Percentiles rank a stretch among this genome's conserved stretches.
Evolutionary conservation across 2,113 vertebrate genomes (phyloP).

Genomic region (Peromyscus californicus): DNA sequence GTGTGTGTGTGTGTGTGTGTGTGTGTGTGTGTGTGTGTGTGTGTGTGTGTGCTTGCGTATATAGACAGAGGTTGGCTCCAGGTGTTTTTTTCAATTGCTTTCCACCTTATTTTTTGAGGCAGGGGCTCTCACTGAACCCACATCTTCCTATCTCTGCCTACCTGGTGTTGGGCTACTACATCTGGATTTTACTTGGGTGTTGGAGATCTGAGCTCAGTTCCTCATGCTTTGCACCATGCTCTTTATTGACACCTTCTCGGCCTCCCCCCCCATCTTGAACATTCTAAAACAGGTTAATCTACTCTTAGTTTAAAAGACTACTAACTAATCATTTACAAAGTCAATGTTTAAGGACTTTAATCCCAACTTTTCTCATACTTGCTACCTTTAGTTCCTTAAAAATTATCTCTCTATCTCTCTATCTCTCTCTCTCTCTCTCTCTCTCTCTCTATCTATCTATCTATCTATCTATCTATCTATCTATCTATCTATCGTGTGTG

Average conservation of each 20-base stretch:
- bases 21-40: not conserved
- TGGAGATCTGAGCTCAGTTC: not conserved
- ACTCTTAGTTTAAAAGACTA: slow-evolving; percentile 13
- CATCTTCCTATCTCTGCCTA: not conserved
- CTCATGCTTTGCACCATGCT: not conserved
- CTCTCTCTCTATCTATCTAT: not conserved
- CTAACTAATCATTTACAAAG: not conserved
- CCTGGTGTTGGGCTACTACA: no score
- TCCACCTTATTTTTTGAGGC: not conserved
- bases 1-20: not conserved
- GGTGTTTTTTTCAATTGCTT: not conserved
- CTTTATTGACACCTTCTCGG: not conserved
- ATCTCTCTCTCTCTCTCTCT: no score
- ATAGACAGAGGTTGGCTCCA: no score
- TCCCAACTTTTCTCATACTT: not conserved
- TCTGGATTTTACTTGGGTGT: not conserved
- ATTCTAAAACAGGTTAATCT: not conserved
- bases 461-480: no score
- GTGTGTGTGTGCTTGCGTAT: not conserved
- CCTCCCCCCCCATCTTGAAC: not conserved
- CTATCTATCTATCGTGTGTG: no score
- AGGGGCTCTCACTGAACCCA: not conserved
- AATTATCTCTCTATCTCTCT: not conserved
- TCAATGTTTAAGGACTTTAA: not conserved
- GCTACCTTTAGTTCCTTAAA: not conserved